Percentiles rank a stretch among this genome's conserved stretches.
Conservation (phyloP, 92 coral and sea anemone genomes). For the Phenganax marumi region DNA sequence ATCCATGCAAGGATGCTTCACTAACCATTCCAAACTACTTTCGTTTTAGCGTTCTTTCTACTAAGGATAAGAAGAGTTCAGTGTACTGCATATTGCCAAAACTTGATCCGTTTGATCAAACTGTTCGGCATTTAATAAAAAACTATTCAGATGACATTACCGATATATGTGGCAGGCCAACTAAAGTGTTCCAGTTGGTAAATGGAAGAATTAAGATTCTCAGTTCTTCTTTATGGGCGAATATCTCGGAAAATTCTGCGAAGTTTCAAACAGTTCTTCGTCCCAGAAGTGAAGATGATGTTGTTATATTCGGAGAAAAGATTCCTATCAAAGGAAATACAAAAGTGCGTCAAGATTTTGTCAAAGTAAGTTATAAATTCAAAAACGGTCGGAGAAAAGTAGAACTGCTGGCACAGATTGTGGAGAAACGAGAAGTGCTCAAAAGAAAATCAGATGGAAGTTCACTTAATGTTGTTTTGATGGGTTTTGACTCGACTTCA, state of each 20-base stretch:
- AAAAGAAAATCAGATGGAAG: conserved; percentile 25
- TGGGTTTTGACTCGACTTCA: conserved; percentile 80
- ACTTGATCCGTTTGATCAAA: not conserved
- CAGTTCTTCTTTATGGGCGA: not conserved
- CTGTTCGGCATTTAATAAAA: conserved; percentile 13
- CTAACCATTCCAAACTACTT: too few species aligned
- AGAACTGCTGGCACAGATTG: conserved; percentile 61
- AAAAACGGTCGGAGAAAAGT: conserved; percentile 39
- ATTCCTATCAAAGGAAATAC: conserved; percentile 39
- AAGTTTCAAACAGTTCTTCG: conserved; percentile 51
- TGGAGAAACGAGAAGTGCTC: conserved; percentile 42
- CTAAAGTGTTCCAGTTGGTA: conserved; percentile 13
- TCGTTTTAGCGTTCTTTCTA: not conserved
- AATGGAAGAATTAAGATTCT: conserved; percentile 9
- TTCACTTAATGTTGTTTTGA: conserved; percentile 61
- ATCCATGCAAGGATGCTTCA: too few species aligned
- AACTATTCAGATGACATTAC: conserved; percentile 17
- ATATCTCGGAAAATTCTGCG: conserved; percentile 52
- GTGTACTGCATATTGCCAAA: not conserved
- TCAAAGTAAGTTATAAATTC: conserved; percentile 56
- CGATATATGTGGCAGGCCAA: not conserved
- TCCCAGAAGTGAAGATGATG: conserved; percentile 61
- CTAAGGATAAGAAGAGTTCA: not conserved
- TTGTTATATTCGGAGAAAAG: conserved; percentile 54
- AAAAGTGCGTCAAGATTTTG: conserved; percentile 55